phyloP scores from a whole-genome alignment of 2,797 vertebrate genomes.

The Euphonia xanthogaster region DNA sequence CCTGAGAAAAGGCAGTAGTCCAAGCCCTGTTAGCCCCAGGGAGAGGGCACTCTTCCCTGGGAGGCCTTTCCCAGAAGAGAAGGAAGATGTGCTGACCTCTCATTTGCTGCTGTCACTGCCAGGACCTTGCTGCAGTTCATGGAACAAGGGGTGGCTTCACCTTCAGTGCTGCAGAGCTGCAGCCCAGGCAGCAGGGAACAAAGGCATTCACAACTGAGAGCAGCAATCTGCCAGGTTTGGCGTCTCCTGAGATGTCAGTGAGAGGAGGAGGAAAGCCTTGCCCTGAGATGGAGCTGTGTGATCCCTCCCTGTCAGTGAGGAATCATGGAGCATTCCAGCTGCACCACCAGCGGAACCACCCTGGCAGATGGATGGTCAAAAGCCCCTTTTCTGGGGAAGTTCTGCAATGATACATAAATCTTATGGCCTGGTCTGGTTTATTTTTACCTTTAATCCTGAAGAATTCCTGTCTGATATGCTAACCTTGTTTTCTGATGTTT shows the following conservation, averaged over 20 bases:
- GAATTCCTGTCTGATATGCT: slow-evolving; percentile 35
- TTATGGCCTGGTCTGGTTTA: slow-evolving; percentile 11
- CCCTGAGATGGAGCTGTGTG: neutral
- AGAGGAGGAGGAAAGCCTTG: neutral
- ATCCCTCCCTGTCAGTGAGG: neutral
- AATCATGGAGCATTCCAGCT: neutral
- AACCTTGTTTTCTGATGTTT: slow-evolving; percentile 31
- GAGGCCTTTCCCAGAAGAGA: neutral
- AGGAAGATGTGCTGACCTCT: neutral
- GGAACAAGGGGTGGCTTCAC: neutral
- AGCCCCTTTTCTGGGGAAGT: neutral
- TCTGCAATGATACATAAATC: neutral
- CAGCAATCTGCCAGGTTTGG: neutral
- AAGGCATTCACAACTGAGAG: neutral
- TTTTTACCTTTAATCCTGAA: slow-evolving; percentile 58
- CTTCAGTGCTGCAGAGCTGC: neutral
- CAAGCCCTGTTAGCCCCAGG: neutral
- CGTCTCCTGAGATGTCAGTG: neutral
- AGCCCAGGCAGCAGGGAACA: neutral
- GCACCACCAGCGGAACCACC: neutral
- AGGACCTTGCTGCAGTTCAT: neutral
- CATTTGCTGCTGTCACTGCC: neutral
- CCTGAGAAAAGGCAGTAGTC: neutral
- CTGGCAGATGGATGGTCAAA: neutral
- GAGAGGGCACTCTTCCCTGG: neutral